Evolutionary conservation across 1,140 invertebrate genomes (phyloP).

Genomic region (Euschistus heros): DNA sequence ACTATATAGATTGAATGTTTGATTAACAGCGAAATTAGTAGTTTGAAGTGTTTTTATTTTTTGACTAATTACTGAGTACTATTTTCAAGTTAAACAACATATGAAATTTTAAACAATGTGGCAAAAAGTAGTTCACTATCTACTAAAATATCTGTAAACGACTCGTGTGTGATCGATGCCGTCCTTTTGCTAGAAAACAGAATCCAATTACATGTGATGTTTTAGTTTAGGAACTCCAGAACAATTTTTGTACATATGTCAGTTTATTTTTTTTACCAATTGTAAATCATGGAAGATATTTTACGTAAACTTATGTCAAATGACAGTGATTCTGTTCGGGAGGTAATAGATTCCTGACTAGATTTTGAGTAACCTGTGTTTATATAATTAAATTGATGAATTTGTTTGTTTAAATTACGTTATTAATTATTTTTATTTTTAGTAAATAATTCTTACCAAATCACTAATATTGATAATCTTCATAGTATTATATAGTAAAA

Average conservation of each 20-base stretch:
- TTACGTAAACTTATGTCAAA: slow-evolving; percentile 18
- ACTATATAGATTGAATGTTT: too few species aligned
- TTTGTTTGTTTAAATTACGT: not conserved
- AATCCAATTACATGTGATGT: not conserved
- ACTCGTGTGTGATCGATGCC: too few species aligned
- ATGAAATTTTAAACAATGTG: too few species aligned
- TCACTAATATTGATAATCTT: not conserved
- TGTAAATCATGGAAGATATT: slow-evolving; percentile 21
- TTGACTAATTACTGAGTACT: too few species aligned
- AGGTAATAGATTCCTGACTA: slow-evolving; percentile 3
- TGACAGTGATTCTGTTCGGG: not conserved
- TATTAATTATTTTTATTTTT: not conserved
- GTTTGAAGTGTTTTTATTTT: too few species aligned
- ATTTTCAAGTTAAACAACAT: too few species aligned
- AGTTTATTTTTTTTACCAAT: slow-evolving; percentile 2
- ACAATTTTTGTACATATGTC: not conserved
- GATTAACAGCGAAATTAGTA: too few species aligned
- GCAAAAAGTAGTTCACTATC: too few species aligned
- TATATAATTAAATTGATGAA: not conserved
- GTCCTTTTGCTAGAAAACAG: not conserved
- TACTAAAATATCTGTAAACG: too few species aligned
- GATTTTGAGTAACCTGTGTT: not conserved
- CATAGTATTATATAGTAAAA: not conserved
- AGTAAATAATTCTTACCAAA: not conserved
- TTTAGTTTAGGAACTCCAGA: not conserved